phyloP scores from a whole-genome alignment of 53 echinoderm and acorn worm species.

The Apostichopus leukothele region DNA sequence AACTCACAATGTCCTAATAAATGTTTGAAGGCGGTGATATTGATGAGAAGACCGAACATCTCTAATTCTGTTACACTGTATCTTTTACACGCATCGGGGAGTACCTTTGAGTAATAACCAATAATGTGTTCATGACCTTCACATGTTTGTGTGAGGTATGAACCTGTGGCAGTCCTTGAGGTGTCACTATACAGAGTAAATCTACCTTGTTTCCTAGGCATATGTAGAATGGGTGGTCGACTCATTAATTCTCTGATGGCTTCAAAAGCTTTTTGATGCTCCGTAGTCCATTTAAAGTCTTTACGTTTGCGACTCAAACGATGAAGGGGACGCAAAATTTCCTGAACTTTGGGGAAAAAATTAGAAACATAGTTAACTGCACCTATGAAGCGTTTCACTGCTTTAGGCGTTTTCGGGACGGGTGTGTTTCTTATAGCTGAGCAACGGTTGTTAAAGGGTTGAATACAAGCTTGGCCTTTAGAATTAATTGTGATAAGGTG shows the following conservation, averaged over 20 bases:
- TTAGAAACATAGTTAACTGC: no score
- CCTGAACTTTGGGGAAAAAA: no score
- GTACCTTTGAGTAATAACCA: slow-evolving; percentile 42
- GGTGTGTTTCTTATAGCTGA: no score
- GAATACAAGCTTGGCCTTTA: slow-evolving; percentile 25
- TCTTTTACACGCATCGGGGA: slow-evolving; percentile 32
- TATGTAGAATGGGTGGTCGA: slow-evolving; percentile 30
- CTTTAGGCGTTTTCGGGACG: no score
- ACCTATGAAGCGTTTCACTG: no score
- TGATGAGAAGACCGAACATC: no score
- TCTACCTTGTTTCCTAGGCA: slow-evolving; percentile 16
- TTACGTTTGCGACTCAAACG: slow-evolving; percentile 20
- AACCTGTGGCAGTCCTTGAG: slow-evolving; percentile 38
- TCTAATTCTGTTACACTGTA: no score
- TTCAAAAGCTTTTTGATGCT: slow-evolving; percentile 23
- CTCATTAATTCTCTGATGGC: slow-evolving; percentile 28
- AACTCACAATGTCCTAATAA: slow-evolving; percentile 23
- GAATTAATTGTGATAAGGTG: no score
- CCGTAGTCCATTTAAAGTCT: slow-evolving; percentile 31
- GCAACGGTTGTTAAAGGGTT: no score
- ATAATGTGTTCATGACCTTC: neutral
- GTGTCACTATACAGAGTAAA: slow-evolving; percentile 45
- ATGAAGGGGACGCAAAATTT: no score
- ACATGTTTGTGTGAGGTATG: slow-evolving; percentile 34
- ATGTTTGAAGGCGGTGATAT: slow-evolving; percentile 47